Percentiles rank a stretch among this genome's conserved stretches.
These are phyloP conservation scores for Ashinkailepas kermadecensis DNA, from an alignment of 2,888 invertebrate genomes.

Conservation along the genomic window DNA sequence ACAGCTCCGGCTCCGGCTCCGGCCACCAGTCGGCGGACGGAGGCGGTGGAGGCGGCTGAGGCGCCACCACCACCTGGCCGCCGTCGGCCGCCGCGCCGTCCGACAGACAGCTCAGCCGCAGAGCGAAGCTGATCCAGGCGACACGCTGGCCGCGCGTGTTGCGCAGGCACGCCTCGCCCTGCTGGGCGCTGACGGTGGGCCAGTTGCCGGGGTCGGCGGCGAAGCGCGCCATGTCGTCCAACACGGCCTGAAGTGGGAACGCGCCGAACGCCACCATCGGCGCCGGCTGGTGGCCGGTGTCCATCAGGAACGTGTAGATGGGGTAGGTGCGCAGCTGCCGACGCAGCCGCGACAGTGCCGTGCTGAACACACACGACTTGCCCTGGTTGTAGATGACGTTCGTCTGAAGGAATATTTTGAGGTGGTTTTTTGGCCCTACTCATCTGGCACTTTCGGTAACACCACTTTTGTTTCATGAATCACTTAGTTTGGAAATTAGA, in stretches of 20 bases:
- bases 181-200: constrained; percentile 11
- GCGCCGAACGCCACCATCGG: constrained; percentile 21
- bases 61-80: not conserved
- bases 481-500: too few species aligned
- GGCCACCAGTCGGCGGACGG: not conserved
- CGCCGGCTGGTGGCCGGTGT: not conserved
- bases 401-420: too few species aligned
- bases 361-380: not conserved
- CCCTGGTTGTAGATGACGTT: not conserved
- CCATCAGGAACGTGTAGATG: not conserved
- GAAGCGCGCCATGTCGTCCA: not conserved
- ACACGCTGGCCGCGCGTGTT: constrained; percentile 1
- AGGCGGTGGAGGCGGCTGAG: not conserved
- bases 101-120: constrained; percentile 14
- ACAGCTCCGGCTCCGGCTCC: not conserved
- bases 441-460: too few species aligned
- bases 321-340: not conserved
- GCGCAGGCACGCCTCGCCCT: constrained; percentile 1
- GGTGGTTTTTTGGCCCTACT: too few species aligned
- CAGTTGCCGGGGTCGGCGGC: too few species aligned
- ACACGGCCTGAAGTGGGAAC: not conserved
- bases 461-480: too few species aligned
- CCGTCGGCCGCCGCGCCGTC: not conserved
- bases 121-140: constrained; percentile 5
- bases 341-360: not conserved